Evolutionary conservation across 1,140 invertebrate genomes (phyloP).

Genomic region (Drosophila auraria): DNA sequence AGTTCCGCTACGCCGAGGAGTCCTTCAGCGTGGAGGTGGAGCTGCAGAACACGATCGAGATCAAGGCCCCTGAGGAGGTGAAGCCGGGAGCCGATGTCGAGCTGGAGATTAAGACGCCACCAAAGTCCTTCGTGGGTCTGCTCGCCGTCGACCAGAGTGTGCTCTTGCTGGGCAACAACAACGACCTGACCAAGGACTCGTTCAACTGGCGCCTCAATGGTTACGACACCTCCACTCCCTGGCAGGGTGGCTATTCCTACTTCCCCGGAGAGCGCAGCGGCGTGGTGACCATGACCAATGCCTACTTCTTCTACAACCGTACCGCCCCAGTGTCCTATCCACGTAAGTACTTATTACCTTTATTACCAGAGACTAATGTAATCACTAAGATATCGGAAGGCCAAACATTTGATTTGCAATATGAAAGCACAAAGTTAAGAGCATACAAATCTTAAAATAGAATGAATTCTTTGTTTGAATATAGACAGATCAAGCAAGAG

Average conservation of each 20-base stretch:
- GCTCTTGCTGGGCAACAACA: constrained; percentile 87
- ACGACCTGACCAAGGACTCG: constrained; percentile 71
- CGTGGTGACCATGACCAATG: constrained; percentile 80
- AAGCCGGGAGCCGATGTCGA: constrained; percentile 90
- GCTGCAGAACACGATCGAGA: constrained; percentile 88
- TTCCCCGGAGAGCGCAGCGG: constrained; percentile 73
- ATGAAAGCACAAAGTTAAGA: too few species aligned
- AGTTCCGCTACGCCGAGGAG: constrained; percentile 92
- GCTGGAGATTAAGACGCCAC: constrained; percentile 90
- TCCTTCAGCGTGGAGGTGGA: constrained; percentile 92
- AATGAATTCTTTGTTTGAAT: too few species aligned
- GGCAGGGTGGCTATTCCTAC: constrained; percentile 76
- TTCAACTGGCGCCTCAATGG: constrained; percentile 80
- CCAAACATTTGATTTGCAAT: too few species aligned
- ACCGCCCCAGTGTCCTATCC: constrained; percentile 41
- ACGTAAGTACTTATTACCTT: constrained; percentile 36
- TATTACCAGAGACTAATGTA: too few species aligned
- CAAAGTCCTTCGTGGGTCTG: constrained; percentile 94
- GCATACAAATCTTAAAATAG: too few species aligned
- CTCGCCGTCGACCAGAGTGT: constrained; percentile 95
- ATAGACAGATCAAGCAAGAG: too few species aligned
- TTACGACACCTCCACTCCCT: constrained; percentile 70
- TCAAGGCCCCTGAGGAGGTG: constrained; percentile 85
- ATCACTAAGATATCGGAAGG: too few species aligned
- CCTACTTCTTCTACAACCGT: constrained; percentile 74